phyloP scores from a whole-genome alignment of 2,113 vertebrate genomes.

The Epinephelus cyanopodus region DNA sequence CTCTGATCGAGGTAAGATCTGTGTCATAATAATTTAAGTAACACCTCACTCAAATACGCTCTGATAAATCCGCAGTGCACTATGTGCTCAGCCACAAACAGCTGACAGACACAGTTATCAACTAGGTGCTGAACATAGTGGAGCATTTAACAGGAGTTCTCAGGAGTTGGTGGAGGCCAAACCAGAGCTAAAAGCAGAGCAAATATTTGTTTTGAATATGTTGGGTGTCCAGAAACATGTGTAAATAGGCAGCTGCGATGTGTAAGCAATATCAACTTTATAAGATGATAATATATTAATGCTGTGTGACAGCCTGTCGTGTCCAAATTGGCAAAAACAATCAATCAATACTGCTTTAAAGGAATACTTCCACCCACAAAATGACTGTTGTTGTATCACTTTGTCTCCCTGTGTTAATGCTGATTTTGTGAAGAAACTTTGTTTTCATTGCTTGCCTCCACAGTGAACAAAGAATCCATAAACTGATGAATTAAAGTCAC shows the following conservation, averaged over 20 bases:
- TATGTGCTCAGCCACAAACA: no score
- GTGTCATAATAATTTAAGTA: not conserved
- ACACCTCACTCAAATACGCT: not conserved
- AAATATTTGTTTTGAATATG: not conserved
- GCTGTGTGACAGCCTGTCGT: not conserved
- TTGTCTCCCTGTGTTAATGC: no score
- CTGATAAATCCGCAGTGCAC: no score
- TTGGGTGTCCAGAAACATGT: not conserved
- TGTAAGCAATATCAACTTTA: not conserved
- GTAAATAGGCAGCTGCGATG: not conserved
- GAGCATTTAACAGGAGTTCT: not conserved
- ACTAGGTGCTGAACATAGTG: not conserved
- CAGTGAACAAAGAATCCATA: no score
- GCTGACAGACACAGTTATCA: not conserved
- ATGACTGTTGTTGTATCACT: no score
- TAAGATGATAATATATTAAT: no score
- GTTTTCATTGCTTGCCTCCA: no score
- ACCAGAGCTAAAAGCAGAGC: not conserved
- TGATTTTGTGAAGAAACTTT: no score
- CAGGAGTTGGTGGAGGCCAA: not conserved
- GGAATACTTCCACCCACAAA: no score
- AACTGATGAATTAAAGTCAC: no score
- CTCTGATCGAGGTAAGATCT: constrained; percentile 91
- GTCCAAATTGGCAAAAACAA: not conserved
- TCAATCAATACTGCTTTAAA: not conserved